Conservation (phyloP, 1,140 invertebrate genomes). For the Lepidurus packardi region DNA sequence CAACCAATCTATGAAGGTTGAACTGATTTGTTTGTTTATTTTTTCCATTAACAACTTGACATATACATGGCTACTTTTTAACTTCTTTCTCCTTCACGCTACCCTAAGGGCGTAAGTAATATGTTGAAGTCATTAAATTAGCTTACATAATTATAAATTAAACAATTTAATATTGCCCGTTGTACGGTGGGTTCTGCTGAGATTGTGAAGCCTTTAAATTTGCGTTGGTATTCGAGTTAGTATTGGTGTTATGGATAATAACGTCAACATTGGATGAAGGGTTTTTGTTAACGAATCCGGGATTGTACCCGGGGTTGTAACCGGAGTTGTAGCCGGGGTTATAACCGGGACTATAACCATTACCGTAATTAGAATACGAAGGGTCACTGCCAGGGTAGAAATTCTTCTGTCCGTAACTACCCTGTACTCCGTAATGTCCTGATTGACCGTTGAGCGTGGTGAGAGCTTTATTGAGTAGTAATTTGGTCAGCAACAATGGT, state of each 20-base stretch:
- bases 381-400: background rate
- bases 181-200: background rate
- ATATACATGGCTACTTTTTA: background rate
- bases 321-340: background rate
- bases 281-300: background rate
- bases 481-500: background rate
- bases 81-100: constrained; percentile 1
- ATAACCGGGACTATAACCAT: background rate
- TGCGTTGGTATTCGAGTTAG: background rate
- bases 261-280: background rate
- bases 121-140: background rate
- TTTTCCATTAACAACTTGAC: background rate
- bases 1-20: too few relatives aligned
- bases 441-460: background rate
- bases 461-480: background rate
- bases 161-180: background rate
- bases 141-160: background rate
- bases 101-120: background rate
- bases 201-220: background rate
- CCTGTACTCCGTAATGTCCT: background rate
- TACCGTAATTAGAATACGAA: background rate
- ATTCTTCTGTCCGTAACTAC: background rate
- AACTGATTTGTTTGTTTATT: background rate
- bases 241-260: background rate
- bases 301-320: background rate